Percentiles rank a stretch among this genome's conserved stretches.
These are phyloP conservation scores for Pantelozetes paolii DNA, from an alignment of 2,888 invertebrate species.

Conservation along the genomic window DNA sequence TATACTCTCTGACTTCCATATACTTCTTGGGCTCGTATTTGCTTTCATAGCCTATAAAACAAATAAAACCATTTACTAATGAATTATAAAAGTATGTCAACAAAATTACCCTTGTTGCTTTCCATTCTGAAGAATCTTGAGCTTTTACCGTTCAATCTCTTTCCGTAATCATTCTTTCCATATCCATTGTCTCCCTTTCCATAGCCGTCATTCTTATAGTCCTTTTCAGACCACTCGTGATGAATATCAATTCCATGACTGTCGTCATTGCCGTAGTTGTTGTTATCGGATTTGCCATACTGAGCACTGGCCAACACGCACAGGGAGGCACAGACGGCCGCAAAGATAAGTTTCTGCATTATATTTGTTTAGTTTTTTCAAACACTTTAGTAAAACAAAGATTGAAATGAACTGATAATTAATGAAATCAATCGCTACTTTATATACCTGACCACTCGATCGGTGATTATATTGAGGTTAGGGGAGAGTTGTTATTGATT, in stretches of 20 bases:
- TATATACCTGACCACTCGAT: conserved; percentile 12
- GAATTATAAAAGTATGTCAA: too few species aligned
- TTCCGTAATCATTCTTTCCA: too few species aligned
- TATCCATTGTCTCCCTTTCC: background rate
- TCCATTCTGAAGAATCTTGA: background rate
- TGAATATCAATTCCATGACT: background rate
- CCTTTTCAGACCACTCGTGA: background rate
- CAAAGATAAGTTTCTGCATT: conserved; percentile 13
- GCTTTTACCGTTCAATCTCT: background rate
- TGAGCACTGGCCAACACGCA: conserved; percentile 18
- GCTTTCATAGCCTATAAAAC: background rate
- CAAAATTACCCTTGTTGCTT: conserved; percentile 13
- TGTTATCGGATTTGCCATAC: conserved; percentile 4
- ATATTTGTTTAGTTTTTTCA: background rate
- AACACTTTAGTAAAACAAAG: background rate
- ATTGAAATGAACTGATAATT: background rate
- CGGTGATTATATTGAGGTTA: conserved; percentile 10
- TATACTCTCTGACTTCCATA: background rate
- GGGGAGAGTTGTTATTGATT: background rate
- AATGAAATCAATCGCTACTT: background rate
- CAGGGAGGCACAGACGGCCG: background rate
- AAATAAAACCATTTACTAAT: too few species aligned
- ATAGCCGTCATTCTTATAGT: background rate
- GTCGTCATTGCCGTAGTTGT: background rate
- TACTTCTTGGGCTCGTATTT: background rate